Base-by-base conservation (phyloP, 2,797 vertebrate genomes). In the Perodicticus potto region DNA sequence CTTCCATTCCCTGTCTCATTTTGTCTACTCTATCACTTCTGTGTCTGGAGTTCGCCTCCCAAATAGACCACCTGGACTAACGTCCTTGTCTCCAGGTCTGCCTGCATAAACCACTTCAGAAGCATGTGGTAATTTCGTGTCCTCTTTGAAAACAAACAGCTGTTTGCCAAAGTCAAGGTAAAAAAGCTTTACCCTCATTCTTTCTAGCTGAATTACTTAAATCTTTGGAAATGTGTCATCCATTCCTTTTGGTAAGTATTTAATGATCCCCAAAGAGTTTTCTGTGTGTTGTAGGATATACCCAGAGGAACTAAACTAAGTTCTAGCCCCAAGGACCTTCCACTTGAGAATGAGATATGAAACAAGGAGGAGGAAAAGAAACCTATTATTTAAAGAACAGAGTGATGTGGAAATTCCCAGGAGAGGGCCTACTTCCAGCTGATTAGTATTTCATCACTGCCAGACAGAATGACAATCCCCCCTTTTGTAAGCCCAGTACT, bases 101-200 rank as follows among this genome's bases (percentile, higher is more conserved):
- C 20, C 14, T 59, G 23, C 49, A 80, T 86, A 85, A 70, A 67
- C 22, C 45, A 84, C 67, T 73, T 77, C 49, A 37, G 69, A 20
- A 37, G 34, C 45, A 69, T 32, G 19, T 40, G 32, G 53, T 2
- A 3, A 88, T 69, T 78, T 29, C 63, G n/a, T 77, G 25, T 82
- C 34, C 69, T 94, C 63, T 91, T 70, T 89, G 92, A 45, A 89
- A 76, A 55, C 12, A 77, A 25, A 12, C 73, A 73, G 10, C 49
- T 69, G 7, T 85, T 40, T 93, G 34, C 29, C 94, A 61, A 77
- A 80, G 78, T 95, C 69, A 92, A 90, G 27, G 69, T 76, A 59
- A 86, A 87, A 34, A 25, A 72, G 61, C 1, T 72, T 74, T 78
- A 32, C 17, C 61, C 25, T 95, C 59, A 77, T 83, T 77, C 77